phyloP scores from a whole-genome alignment of 1,140 invertebrate genomes.

The Dreissena rostriformis region DNA sequence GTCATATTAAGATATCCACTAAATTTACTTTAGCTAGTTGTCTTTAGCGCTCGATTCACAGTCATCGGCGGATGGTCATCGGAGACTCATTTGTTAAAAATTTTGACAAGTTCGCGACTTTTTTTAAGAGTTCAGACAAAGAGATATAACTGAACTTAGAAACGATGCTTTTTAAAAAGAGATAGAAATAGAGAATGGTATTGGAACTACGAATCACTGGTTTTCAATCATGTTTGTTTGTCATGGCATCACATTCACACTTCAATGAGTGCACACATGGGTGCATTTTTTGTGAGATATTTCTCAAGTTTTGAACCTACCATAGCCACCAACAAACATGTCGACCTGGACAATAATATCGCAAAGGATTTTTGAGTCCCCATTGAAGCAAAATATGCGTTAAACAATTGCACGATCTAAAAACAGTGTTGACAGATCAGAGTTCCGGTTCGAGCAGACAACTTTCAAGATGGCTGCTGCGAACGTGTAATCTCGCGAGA shows the following conservation, averaged over 20 bases:
- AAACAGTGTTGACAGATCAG: slow-evolving; percentile 5
- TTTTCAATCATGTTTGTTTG: background rate
- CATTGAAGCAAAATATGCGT: background rate
- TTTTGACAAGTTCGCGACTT: too few relatives aligned
- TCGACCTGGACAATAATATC: slow-evolving; percentile 34
- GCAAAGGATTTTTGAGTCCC: slow-evolving; percentile 6
- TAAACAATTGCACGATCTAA: background rate
- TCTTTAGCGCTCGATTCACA: too few relatives aligned
- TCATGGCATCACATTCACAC: background rate
- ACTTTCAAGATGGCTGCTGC: slow-evolving; percentile 28
- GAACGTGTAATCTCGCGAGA: slow-evolving; percentile 53
- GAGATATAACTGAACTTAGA: too few relatives aligned
- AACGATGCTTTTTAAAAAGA: too few relatives aligned
- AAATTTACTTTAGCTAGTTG: too few relatives aligned
- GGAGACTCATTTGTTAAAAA: too few relatives aligned
- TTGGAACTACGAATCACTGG: too few relatives aligned
- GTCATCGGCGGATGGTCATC: too few relatives aligned
- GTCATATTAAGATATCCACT: too few relatives aligned
- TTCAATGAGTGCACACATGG: background rate
- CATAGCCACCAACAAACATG: slow-evolving; percentile 32
- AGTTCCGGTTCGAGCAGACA: slow-evolving; percentile 32
- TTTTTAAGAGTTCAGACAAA: too few relatives aligned
- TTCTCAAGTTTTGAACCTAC: slow-evolving; percentile 1
- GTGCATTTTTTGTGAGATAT: too few relatives aligned
- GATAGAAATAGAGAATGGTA: too few relatives aligned